A percentile compares a stretch with the other conserved stretches of the same genome.
Evolutionary conservation across 2,113 vertebrate species (phyloP).

Genomic region (Callorhinus ursinus): DNA sequence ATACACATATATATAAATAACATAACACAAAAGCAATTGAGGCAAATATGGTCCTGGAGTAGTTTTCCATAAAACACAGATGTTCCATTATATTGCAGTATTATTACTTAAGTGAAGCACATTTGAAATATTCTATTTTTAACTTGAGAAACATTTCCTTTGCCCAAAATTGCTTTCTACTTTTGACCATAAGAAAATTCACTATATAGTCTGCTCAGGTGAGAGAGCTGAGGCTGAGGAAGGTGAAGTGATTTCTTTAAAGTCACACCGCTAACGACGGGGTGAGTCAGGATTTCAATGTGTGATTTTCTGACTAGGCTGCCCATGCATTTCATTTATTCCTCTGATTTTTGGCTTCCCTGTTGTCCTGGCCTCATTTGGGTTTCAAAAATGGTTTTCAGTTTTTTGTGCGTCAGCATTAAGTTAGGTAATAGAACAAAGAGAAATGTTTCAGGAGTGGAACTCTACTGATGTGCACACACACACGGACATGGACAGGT

Average conservation of each 20-base stretch:
- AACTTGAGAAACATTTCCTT: background rate
- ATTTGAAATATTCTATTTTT: background rate
- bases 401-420: background rate
- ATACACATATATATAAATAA: background rate
- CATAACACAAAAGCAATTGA: background rate
- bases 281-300: background rate
- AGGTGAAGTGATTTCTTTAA: background rate
- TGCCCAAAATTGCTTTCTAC: background rate
- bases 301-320: background rate
- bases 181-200: background rate
- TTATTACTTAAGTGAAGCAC: background rate
- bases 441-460: background rate
- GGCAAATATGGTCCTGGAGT: background rate
- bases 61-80: background rate
- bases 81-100: background rate
- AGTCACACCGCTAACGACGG: background rate
- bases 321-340: background rate
- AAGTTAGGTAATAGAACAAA: constrained; percentile 34
- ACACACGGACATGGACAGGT: background rate
- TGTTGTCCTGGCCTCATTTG: background rate
- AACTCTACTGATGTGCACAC: background rate
- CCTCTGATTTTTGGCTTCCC: background rate
- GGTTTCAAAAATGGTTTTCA: background rate
- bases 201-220: background rate
- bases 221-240: background rate